Percentiles rank a stretch among this genome's conserved stretches.
Evolutionary conservation across 2,113 vertebrate species (phyloP).

Genomic region (Terrapene triunguis): DNA sequence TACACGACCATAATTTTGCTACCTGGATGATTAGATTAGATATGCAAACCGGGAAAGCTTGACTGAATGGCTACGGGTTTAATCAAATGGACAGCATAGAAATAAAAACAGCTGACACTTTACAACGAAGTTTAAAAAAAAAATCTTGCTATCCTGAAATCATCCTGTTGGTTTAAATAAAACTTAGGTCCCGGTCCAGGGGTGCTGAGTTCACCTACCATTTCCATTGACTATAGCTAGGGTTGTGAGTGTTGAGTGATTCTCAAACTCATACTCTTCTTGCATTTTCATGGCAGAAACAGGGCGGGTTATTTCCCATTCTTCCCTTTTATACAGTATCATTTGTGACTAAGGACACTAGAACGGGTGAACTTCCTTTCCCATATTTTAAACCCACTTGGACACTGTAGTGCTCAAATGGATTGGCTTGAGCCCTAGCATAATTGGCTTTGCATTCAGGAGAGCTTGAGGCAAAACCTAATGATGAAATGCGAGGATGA

Average conservation of each 20-base stretch:
- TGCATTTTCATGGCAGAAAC: not conserved
- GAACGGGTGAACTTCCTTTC: not conserved
- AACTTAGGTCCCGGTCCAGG: not conserved
- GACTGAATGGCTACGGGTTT: not conserved
- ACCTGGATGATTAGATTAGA: not conserved
- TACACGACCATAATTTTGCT: not conserved
- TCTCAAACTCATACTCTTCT: rapidly evolving
- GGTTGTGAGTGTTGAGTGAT: not conserved
- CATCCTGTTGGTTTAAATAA: not conserved
- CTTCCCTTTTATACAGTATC: not conserved
- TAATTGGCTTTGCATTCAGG: not conserved
- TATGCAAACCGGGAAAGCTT: rapidly evolving
- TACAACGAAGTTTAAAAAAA: not conserved
- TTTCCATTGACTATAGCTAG: not conserved
- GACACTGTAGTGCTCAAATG: not conserved
- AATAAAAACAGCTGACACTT: not conserved
- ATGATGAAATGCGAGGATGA: not conserved
- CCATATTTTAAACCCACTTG: not conserved
- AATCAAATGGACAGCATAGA: not conserved
- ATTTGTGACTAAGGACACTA: not conserved
- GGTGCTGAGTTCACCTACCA: rapidly evolving
- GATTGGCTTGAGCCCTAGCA: not conserved
- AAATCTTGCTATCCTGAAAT: not conserved
- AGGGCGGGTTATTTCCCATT: not conserved
- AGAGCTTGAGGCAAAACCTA: not conserved